A percentile compares a stretch with the other conserved stretches of the same genome.
phyloP scores from a whole-genome alignment of 2,113 vertebrate genomes.

The Grallaria varia region DNA sequence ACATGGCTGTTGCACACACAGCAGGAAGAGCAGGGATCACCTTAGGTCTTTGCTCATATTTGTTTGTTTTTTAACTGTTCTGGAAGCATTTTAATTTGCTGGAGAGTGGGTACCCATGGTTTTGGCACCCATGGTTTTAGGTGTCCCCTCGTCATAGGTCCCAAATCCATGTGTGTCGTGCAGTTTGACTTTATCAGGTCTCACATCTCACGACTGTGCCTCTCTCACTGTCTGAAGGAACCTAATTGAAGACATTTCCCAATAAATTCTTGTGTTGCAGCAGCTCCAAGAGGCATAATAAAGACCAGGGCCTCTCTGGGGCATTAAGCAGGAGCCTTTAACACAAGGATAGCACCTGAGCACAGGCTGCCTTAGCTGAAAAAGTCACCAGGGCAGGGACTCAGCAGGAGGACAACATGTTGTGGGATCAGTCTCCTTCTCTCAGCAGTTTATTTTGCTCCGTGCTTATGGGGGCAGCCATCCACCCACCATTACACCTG shows the following conservation, averaged over 20 bases:
- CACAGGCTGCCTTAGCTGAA: background rate
- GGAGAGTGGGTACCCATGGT: background rate
- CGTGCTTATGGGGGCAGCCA: background rate
- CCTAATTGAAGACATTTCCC: background rate
- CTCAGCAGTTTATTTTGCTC: background rate
- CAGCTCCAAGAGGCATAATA: background rate
- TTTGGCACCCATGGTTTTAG: background rate
- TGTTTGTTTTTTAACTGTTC: background rate
- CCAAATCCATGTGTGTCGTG: background rate
- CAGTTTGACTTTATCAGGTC: background rate
- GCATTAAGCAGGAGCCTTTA: background rate
- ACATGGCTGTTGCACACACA: background rate
- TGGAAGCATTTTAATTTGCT: background rate
- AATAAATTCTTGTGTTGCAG: background rate
- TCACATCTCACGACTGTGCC: background rate
- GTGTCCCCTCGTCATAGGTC: background rate
- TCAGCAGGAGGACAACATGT: background rate
- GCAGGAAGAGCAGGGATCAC: background rate
- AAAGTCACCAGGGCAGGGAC: background rate
- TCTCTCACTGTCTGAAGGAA: background rate
- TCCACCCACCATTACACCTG: background rate
- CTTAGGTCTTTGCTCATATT: background rate
- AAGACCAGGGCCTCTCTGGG: fast-evolving
- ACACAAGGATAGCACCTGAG: background rate
- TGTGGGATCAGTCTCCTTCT: background rate